A percentile compares a stretch with the other conserved stretches of the same genome.
These are phyloP conservation scores for Panurus biarmicus DNA, from an alignment of 2,113 vertebrate species.

Conservation along the genomic window DNA sequence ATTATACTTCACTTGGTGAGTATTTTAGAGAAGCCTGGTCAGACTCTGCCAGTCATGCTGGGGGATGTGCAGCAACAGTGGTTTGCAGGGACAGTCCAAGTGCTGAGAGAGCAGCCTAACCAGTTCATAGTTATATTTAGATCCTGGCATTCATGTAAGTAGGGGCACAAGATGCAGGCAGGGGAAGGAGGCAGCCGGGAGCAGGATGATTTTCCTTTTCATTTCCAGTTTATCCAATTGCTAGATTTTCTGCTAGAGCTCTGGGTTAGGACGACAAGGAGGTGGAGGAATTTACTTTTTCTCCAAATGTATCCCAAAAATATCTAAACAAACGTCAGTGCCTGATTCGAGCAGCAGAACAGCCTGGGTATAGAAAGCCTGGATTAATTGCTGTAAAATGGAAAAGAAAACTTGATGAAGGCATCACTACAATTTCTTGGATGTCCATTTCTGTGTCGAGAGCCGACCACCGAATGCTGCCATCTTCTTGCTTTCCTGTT, in stretches of 20 bases:
- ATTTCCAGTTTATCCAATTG: not conserved
- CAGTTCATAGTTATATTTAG: not conserved
- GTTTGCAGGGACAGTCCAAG: not conserved
- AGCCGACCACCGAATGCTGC: not conserved
- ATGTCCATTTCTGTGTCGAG: not conserved
- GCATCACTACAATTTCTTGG: not conserved
- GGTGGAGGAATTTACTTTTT: not conserved
- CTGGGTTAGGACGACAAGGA: not conserved
- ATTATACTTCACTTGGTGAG: not conserved
- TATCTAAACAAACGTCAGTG: not conserved
- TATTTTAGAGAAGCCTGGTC: not conserved
- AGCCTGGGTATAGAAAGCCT: not conserved
- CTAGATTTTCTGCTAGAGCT: not conserved
- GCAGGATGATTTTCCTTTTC: not conserved
- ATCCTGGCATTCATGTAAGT: not conserved
- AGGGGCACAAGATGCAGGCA: not conserved
- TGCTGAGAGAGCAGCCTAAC: not conserved
- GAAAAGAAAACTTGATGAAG: not conserved
- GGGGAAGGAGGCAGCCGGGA: not conserved
- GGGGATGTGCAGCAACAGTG: not conserved
- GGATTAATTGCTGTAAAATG: not conserved
- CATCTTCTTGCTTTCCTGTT: not conserved
- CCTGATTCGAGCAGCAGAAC: not conserved
- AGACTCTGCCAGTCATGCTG: not conserved
- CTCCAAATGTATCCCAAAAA: not conserved